Conservation (phyloP, 1,140 invertebrate species). For the Penaeus chinensis region DNA sequence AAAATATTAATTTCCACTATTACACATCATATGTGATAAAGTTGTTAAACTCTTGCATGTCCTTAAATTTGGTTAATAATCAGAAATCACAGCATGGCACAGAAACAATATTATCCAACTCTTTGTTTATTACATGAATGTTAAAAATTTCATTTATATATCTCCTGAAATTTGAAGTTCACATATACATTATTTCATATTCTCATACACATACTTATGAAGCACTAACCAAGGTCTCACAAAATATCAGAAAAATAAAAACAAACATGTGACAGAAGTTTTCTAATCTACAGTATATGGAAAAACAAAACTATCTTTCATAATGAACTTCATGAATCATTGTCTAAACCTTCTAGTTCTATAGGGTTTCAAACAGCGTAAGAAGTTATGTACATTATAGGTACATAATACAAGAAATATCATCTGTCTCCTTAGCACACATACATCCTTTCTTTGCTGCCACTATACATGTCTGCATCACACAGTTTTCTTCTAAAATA, state of each 20-base stretch:
- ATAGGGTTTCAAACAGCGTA: slow-evolving; percentile 40
- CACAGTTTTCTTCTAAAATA: not conserved
- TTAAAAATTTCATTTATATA: slow-evolving; percentile 58
- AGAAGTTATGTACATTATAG: slow-evolving; percentile 41
- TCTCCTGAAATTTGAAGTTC: slow-evolving; percentile 36
- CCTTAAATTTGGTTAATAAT: no score
- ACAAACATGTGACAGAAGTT: not conserved
- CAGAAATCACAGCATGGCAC: no score
- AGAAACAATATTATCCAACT: not conserved
- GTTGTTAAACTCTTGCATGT: no score
- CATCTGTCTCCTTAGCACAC: slow-evolving; percentile 28
- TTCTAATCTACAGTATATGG: slow-evolving; percentile 33
- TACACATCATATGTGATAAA: no score
- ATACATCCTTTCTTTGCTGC: slow-evolving; percentile 18
- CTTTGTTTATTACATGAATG: slow-evolving; percentile 54
- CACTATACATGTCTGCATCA: slow-evolving; percentile 8
- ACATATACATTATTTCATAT: slow-evolving; percentile 38
- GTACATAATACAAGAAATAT: slow-evolving; percentile 36
- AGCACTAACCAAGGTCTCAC: slow-evolving; percentile 25
- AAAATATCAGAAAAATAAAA: slow-evolving; percentile 29
- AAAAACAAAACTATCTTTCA: slow-evolving; percentile 36
- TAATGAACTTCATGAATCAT: slow-evolving; percentile 32
- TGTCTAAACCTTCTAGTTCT: slow-evolving; percentile 24
- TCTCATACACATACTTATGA: slow-evolving; percentile 20
- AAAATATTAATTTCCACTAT: no score